Conservation (phyloP, 2,888 invertebrate species). For the Priocnemis perturbator region DNA sequence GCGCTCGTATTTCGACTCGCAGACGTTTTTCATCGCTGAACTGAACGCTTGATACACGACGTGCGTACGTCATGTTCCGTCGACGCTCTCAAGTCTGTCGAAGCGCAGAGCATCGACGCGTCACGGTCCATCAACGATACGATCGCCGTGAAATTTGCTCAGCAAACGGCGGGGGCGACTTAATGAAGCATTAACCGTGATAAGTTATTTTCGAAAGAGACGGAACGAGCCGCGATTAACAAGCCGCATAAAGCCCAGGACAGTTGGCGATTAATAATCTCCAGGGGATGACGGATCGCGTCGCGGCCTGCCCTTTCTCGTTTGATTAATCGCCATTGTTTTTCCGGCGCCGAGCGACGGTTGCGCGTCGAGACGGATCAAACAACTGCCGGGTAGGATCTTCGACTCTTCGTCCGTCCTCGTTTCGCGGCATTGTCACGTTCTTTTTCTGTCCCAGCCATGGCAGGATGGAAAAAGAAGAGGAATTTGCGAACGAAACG, state of each 20-base stretch:
- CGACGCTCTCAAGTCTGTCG: too few relatives aligned
- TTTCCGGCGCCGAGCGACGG: conserved; percentile 9
- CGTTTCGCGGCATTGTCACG: background rate
- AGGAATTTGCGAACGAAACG: too few relatives aligned
- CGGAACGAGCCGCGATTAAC: background rate
- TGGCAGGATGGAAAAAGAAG: background rate
- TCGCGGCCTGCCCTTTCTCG: conserved; percentile 3
- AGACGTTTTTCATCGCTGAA: too few relatives aligned
- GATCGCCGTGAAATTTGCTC: too few relatives aligned
- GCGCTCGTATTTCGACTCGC: too few relatives aligned
- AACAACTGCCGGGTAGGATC: conserved; percentile 1
- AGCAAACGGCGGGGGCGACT: background rate
- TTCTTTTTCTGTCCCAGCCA: background rate
- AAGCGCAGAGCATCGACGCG: too few relatives aligned
- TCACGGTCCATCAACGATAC: too few relatives aligned
- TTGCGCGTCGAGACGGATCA: conserved; percentile 17
- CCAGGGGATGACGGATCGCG: conserved; percentile 24
- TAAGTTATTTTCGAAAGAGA: conserved; percentile 22
- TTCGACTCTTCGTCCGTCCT: background rate
- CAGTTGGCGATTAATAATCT: conserved; percentile 31
- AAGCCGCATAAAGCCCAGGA: conserved; percentile 11
- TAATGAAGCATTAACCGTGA: conserved; percentile 18
- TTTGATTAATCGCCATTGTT: conserved; percentile 30
- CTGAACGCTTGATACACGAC: too few relatives aligned
- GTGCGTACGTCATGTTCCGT: too few relatives aligned